phyloP scores from a whole-genome alignment of 1,140 invertebrate species.

The Drosophila auraria region DNA sequence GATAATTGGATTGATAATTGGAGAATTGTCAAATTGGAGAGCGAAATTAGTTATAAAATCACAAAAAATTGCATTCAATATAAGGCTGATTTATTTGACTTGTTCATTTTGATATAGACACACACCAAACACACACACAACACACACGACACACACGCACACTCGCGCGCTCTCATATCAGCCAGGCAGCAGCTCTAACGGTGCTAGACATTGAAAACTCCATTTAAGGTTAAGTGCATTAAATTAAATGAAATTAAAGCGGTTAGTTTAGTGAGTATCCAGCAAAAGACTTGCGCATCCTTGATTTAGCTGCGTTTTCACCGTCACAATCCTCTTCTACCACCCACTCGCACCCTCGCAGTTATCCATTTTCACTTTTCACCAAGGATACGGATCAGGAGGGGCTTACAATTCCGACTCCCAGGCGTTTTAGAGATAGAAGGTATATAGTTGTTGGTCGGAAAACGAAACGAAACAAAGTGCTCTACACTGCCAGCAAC shows the following conservation, averaged over 20 bases:
- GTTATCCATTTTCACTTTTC: constrained; percentile 34
- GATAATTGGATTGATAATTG: constrained; percentile 5
- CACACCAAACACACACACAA: constrained; percentile 28
- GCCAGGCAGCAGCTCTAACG: constrained; percentile 41
- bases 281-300: constrained; percentile 75
- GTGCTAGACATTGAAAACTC: constrained; percentile 36
- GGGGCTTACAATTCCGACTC: neutral
- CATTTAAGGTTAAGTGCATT: constrained; percentile 58
- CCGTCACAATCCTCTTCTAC: constrained; percentile 5
- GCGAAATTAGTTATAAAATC: constrained; percentile 69
- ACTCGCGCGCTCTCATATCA: constrained; percentile 38
- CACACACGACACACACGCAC: constrained; percentile 36
- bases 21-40: constrained; percentile 62
- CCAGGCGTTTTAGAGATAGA: neutral
- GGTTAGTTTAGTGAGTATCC: constrained; percentile 56
- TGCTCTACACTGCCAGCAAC: constrained; percentile 52
- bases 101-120: constrained; percentile 71
- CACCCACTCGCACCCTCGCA: constrained; percentile 10
- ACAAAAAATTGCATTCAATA: constrained; percentile 72
- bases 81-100: constrained; percentile 83
- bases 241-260: constrained; percentile 30
- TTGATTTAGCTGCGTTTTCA: constrained; percentile 60
- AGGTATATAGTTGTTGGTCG: constrained; percentile 16
- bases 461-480: constrained; percentile 22
- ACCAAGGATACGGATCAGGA: constrained; percentile 21